Conservation (phyloP, 2,113 vertebrate genomes). For the Illadopsis cleaveri region DNA sequence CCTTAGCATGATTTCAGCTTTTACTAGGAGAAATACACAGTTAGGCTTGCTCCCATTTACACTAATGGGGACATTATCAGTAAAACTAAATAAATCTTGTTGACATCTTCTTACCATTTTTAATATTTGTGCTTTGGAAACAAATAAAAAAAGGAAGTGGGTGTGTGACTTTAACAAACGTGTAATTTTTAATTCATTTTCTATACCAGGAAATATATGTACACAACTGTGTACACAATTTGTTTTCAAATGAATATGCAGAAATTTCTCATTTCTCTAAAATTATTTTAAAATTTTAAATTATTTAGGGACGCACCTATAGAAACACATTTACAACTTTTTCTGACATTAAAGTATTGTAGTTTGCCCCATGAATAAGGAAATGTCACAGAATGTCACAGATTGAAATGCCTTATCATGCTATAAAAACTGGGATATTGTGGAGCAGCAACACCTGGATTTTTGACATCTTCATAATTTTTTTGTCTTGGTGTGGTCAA, state of each 20-base stretch:
- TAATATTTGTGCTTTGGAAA: constrained; percentile 16
- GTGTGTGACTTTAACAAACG: neutral
- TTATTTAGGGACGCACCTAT: neutral
- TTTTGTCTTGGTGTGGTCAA: neutral
- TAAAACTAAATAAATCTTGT: neutral
- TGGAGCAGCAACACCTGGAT: neutral
- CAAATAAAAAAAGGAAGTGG: neutral
- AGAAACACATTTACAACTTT: neutral
- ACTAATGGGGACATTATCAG: neutral
- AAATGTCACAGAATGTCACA: neutral
- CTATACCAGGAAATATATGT: neutral
- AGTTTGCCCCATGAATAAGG: neutral
- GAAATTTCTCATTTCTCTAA: neutral
- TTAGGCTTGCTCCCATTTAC: neutral
- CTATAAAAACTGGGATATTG: neutral
- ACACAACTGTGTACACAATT: neutral
- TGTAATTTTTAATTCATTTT: neutral
- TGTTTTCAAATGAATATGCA: neutral
- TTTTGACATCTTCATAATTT: neutral
- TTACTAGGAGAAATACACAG: neutral
- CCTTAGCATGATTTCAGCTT: constrained; percentile 17
- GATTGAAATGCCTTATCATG: neutral
- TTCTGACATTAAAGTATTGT: neutral
- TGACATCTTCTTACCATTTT: neutral
- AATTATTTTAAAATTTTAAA: neutral